phyloP scores from a whole-genome alignment of 2,888 invertebrate genomes.

The Achlya flavicornis region DNA sequence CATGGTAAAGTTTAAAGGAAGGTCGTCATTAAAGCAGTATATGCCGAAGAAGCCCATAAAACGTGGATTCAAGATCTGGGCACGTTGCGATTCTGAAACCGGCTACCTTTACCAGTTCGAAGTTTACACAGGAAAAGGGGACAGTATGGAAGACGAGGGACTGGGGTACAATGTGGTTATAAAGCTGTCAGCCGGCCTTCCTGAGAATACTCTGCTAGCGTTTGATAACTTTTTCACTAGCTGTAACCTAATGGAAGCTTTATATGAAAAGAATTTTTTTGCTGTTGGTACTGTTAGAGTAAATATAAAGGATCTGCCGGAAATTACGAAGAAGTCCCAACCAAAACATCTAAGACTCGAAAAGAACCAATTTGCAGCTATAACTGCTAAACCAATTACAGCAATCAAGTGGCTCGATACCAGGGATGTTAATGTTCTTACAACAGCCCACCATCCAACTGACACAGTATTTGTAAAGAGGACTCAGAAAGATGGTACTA shows the following conservation, averaged over 20 bases:
- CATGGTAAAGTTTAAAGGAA: too few species aligned
- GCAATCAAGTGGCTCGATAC: constrained; percentile 30
- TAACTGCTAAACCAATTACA: constrained; percentile 37
- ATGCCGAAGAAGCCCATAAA: constrained; percentile 36
- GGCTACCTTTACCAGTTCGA: constrained; percentile 37
- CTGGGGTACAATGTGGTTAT: constrained; percentile 30
- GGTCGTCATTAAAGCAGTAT: too few species aligned
- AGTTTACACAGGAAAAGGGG: constrained; percentile 36
- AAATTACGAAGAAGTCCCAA: constrained; percentile 34
- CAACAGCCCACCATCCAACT: constrained; percentile 26
- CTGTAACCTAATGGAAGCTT: constrained; percentile 32
- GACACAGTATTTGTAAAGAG: neutral
- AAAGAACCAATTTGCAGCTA: constrained; percentile 39
- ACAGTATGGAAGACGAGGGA: constrained; percentile 28
- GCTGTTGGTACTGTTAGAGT: constrained; percentile 40
- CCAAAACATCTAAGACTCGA: constrained; percentile 33
- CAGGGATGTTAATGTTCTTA: constrained; percentile 13
- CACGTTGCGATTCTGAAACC: constrained; percentile 31
- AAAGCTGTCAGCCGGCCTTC: constrained; percentile 30
- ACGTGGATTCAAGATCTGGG: constrained; percentile 36
- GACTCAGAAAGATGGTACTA: constrained; percentile 19
- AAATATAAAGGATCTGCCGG: constrained; percentile 38
- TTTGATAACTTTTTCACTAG: constrained; percentile 50
- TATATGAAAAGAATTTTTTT: constrained; percentile 35
- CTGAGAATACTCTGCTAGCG: constrained; percentile 35